Evolutionary conservation across 2,888 invertebrate species (phyloP).

Genomic region (Orthosia incerta): DNA sequence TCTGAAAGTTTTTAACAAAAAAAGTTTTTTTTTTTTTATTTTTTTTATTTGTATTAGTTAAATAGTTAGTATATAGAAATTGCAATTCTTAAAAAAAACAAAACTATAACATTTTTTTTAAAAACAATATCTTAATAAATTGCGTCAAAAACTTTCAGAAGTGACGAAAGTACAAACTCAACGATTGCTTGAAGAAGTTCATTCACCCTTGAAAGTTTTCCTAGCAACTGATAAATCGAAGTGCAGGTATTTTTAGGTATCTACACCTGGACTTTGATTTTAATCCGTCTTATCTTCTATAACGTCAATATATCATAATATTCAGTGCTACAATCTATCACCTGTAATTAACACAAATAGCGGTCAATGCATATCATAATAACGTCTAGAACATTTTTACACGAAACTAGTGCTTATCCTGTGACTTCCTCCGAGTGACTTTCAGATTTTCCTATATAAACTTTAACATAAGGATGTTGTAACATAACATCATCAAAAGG

Average conservation of each 20-base stretch:
- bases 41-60: no score
- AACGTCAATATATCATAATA: slow-evolving; percentile 6
- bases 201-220: background rate
- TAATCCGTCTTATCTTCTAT: slow-evolving; percentile 4
- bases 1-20: no score
- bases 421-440: background rate
- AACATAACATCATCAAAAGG: no score
- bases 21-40: no score
- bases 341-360: slow-evolving; percentile 1
- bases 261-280: background rate
- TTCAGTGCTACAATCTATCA: background rate
- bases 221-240: background rate
- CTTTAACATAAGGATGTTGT: background rate
- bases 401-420: background rate
- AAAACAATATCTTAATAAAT: background rate
- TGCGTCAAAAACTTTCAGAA: background rate
- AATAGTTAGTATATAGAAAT: no score
- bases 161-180: background rate
- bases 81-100: no score
- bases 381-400: background rate
- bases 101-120: no score
- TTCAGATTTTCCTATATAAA: background rate
- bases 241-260: background rate
- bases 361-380: background rate
- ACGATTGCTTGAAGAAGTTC: background rate